These are phyloP conservation scores for Xiphophorus couchianus DNA, from an alignment of 2,113 vertebrate species.

Conservation along the genomic window DNA sequence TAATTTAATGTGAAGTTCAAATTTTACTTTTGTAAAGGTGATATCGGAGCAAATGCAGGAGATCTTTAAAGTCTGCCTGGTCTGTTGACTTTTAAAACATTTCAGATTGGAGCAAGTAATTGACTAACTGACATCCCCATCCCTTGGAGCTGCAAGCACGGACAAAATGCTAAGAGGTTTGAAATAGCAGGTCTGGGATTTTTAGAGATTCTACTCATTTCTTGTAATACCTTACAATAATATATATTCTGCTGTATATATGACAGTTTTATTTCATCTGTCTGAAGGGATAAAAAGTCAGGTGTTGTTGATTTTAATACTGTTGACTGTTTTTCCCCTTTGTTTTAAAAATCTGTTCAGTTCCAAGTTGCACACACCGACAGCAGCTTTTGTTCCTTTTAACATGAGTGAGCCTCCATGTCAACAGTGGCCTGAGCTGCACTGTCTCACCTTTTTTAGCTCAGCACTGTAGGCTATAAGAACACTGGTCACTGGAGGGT, in stretches of 20 bases:
- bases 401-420: not conserved
- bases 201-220: not conserved
- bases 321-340: not conserved
- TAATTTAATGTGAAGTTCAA: not conserved
- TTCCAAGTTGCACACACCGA: not conserved
- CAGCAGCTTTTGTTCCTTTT: not conserved
- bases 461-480: constrained; percentile 30
- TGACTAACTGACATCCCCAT: not conserved
- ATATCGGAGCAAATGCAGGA: not conserved
- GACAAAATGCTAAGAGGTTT: not conserved
- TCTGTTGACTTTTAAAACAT: not conserved
- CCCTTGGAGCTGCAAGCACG: not conserved
- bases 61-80: not conserved
- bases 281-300: not conserved
- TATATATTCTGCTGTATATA: not conserved
- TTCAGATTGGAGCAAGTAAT: not conserved
- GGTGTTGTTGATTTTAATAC: not conserved
- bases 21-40: not conserved
- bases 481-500: constrained; percentile 32
- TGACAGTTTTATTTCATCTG: not conserved
- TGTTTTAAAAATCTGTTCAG: not conserved
- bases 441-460: constrained; percentile 44
- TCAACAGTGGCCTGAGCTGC: constrained; percentile 10
- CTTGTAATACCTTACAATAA: not conserved
- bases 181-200: not conserved